Base-by-base conservation (phyloP, 2,888 invertebrate species). In the Hirtodrosophila duncani region DNA sequence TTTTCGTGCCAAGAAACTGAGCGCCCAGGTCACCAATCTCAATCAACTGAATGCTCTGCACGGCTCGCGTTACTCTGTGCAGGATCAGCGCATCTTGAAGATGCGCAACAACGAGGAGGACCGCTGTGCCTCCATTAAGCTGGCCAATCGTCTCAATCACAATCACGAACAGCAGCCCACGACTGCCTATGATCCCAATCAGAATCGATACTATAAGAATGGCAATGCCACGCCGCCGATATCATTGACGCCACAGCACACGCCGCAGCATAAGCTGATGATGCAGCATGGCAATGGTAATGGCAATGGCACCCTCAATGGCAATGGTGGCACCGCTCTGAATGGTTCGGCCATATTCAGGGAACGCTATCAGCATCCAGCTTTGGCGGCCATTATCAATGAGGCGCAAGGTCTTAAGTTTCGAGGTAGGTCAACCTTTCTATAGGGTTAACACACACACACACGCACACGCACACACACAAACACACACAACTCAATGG, bases 61-160 rank as follows among this genome's bases (percentile, higher is more conserved):
- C 31, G 83, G 83, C 3, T 85, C 85, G 1, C 82, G 85, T 2
- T 84, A 85, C 55, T 86, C 84, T 29, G 83, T 85, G 13, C 86
- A 86, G 70, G 85, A 86, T 43, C 86, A 86, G 34, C 85, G 85
- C 39, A 83, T 86, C 20, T 67, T 86, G 0, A 86, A 85, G 60
- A 84, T 83, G 68, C 86, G 84, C 55, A 86, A 86, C 61, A 86
- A 86, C 41, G 85, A 86, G 70, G 87, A 86, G 53, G 85, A 86
- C 58, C 83, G 84, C 38, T 83, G 83, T 43, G 77, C 82, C 43
- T 82, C 85, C 33, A 84, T 83, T 4, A 85, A 83, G 53, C 72
- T 83, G 45, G 67, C 74, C 29, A 85, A 85, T 74, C 83, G 83
- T 8, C 63, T 84, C 13, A 84, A 81, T 56, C 82, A 84, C 41